These are phyloP conservation scores for Drosophila kuntzei DNA, from an alignment of 2,888 invertebrate species.

Conservation along the genomic window DNA sequence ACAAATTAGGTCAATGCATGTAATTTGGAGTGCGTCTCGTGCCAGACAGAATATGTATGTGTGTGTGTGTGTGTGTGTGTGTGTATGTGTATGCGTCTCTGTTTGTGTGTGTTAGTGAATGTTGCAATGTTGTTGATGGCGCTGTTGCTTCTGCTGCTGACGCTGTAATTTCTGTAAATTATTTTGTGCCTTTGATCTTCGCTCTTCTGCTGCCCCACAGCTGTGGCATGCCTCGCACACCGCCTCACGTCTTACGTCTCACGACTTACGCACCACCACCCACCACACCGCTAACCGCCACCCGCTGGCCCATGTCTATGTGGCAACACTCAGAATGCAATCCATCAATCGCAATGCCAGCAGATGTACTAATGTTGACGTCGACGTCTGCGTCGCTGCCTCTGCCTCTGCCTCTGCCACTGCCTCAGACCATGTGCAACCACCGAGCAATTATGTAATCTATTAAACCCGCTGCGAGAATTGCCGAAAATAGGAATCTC, in stretches of 20 bases:
- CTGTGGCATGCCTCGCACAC: slow-evolving; percentile 4
- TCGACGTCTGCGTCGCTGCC: slow-evolving; percentile 8
- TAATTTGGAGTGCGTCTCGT: slow-evolving; percentile 57
- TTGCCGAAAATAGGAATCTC: slow-evolving; percentile 25
- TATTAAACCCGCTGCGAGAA: slow-evolving; percentile 45
- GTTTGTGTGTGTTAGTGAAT: slow-evolving; percentile 39
- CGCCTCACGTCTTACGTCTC: not conserved
- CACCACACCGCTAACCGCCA: not conserved
- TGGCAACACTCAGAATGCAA: slow-evolving; percentile 76
- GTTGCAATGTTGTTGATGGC: slow-evolving; percentile 64
- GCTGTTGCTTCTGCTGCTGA: slow-evolving; percentile 39
- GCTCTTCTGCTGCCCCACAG: slow-evolving; percentile 22
- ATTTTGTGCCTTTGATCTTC: slow-evolving; percentile 67
- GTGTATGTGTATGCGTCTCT: slow-evolving; percentile 14
- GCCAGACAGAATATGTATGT: not conserved
- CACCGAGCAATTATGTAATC: slow-evolving; percentile 60
- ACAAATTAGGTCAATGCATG: slow-evolving; percentile 74
- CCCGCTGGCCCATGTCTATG: slow-evolving; percentile 29
- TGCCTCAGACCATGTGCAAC: slow-evolving; percentile 38
- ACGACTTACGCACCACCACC: slow-evolving; percentile 2
- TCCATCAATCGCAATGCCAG: slow-evolving; percentile 64
- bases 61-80: slow-evolving; percentile 12
- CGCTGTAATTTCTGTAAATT: slow-evolving; percentile 52
- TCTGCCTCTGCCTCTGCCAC: slow-evolving; percentile 1
- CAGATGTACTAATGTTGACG: slow-evolving; percentile 26